Conservation (phyloP, 2,113 vertebrate species). For the Meles meles region DNA sequence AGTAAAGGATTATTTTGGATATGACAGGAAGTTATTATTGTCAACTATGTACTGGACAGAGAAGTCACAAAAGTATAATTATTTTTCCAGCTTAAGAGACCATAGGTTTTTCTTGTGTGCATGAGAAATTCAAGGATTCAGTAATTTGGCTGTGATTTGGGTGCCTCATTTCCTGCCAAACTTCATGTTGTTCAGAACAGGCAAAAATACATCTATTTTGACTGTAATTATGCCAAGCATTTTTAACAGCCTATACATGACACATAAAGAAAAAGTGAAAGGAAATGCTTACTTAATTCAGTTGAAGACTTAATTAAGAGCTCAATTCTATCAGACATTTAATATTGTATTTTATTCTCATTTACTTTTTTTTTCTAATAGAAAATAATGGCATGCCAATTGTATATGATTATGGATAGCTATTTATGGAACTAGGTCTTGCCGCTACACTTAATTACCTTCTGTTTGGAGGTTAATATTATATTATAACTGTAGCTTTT, state of each 20-base stretch:
- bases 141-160: background rate
- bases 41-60: background rate
- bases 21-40: background rate
- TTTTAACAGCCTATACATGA: conserved; percentile 62
- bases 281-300: conserved; percentile 66
- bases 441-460: conserved; percentile 68
- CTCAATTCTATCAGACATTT: conserved; percentile 60
- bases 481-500: conserved; percentile 57
- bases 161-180: conserved; percentile 32
- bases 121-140: conserved; percentile 46
- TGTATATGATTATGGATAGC: conserved; percentile 66
- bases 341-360: conserved; percentile 70
- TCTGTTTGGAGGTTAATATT: conserved; percentile 69
- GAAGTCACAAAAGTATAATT: background rate
- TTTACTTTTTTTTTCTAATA: conserved; percentile 72
- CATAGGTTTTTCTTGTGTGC: conserved; percentile 24
- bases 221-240: conserved; percentile 55
- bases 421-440: conserved; percentile 75
- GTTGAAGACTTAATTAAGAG: conserved; percentile 73
- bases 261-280: conserved; percentile 62
- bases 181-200: conserved; percentile 56
- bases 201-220: conserved; percentile 68
- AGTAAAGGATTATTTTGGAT: conserved; percentile 25
- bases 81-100: conserved; percentile 7
- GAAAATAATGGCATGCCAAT: conserved; percentile 73